phyloP scores from a whole-genome alignment of 2,888 invertebrate species.

The Calameuta idolon region DNA sequence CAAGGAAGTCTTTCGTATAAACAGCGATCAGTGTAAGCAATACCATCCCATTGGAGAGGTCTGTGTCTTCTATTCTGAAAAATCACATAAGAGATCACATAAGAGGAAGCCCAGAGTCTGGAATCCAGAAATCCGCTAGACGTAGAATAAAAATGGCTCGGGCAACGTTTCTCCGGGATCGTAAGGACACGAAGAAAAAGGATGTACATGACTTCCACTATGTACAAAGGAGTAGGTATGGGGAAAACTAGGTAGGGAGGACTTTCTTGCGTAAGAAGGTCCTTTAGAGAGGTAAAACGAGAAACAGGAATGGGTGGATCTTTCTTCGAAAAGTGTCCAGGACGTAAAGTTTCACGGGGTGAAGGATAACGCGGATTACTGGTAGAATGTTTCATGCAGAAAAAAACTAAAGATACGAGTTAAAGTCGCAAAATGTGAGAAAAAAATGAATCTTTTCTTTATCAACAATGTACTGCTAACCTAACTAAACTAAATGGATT shows the following conservation, averaged over 20 bases:
- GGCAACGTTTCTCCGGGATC: neutral
- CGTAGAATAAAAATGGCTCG: neutral
- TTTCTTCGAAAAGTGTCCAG: neutral
- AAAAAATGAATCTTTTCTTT: neutral
- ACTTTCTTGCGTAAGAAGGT: neutral
- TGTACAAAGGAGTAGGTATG: neutral
- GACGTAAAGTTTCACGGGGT: constrained; percentile 20
- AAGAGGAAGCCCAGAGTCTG: neutral
- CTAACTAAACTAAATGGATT: too few species aligned
- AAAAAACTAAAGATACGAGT: constrained; percentile 13
- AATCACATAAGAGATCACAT: neutral
- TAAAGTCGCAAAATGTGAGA: neutral
- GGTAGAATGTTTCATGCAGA: constrained; percentile 21
- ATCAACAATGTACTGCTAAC: too few species aligned
- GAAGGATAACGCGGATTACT: constrained; percentile 14
- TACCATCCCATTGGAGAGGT: neutral
- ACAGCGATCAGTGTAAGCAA: neutral
- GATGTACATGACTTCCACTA: neutral
- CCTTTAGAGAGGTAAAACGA: neutral
- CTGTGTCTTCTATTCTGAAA: neutral
- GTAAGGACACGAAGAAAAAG: neutral
- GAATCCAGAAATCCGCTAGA: neutral
- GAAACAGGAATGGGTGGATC: neutral
- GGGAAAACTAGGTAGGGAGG: neutral
- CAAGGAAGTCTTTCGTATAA: neutral